A percentile compares a stretch with the other conserved stretches of the same genome.
Evolutionary conservation across 2,888 invertebrate species (phyloP).

Genomic region (Lasioglossum vierecki): DNA sequence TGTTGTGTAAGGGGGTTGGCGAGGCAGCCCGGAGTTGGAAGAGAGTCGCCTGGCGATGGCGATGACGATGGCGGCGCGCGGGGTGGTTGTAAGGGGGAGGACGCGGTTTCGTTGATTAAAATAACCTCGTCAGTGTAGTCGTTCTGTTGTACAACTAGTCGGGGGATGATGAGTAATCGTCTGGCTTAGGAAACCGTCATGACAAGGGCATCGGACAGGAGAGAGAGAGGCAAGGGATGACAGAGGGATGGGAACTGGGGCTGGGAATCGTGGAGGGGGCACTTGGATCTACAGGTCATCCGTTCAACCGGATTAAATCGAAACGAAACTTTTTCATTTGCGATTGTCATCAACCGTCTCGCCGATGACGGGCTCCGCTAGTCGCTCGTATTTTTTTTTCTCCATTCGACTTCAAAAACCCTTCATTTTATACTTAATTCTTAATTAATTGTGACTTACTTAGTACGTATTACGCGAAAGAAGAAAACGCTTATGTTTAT

Average conservation of each 20-base stretch:
- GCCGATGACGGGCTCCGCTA: neutral
- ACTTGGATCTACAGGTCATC: slow-evolving; percentile 40
- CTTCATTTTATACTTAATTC: neutral
- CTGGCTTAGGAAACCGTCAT: slow-evolving; percentile 61
- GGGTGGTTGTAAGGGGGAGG: slow-evolving; percentile 46
- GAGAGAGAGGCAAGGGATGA: neutral
- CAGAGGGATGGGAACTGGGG: neutral
- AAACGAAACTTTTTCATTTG: slow-evolving; percentile 32
- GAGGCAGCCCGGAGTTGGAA: slow-evolving; percentile 23
- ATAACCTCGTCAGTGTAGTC: slow-evolving; percentile 75
- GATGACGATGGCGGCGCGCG: slow-evolving; percentile 8
- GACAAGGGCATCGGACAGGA: slow-evolving; percentile 55
- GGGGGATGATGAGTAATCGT: slow-evolving; percentile 62
- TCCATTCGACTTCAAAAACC: neutral
- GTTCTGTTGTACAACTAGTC: slow-evolving; percentile 64
- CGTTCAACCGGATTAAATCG: slow-evolving; percentile 45
- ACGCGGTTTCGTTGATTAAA: slow-evolving; percentile 76
- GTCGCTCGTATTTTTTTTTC: neutral
- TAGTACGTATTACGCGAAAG: too few relatives aligned
- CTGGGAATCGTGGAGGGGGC: neutral
- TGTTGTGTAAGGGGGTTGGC: slow-evolving; percentile 58
- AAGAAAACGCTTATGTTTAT: too few relatives aligned
- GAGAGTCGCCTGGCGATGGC: neutral
- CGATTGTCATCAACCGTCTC: neutral
- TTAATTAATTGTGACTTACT: too few relatives aligned